phyloP scores from a whole-genome alignment of 2,113 vertebrate genomes.

The Vidua chalybeata region DNA sequence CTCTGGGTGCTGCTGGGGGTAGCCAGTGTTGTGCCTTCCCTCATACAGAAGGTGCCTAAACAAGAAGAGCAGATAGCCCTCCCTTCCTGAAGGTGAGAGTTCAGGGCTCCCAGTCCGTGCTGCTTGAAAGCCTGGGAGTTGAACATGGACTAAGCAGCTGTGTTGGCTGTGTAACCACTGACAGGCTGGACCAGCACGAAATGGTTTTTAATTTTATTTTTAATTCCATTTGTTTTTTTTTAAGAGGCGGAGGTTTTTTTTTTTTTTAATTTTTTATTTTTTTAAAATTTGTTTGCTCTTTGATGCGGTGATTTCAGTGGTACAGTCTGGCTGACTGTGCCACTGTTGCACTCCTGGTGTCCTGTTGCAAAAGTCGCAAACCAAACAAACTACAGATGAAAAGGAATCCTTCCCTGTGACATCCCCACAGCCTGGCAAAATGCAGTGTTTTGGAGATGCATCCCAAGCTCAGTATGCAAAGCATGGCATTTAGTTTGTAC shows the following conservation, averaged over 20 bases:
- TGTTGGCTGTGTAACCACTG: not conserved
- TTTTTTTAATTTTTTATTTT: not conserved
- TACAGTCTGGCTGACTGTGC: not conserved
- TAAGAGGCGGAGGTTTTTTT: accelerated
- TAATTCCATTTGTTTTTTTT: not conserved
- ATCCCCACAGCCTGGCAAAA: not conserved
- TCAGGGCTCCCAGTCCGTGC: not conserved
- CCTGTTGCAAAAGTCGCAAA: not conserved
- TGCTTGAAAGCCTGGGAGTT: not conserved
- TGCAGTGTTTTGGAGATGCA: not conserved
- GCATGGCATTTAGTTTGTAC: not conserved
- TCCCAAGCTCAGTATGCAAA: not conserved
- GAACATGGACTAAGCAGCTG: not conserved
- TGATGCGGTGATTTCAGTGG: accelerated
- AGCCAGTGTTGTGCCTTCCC: not conserved
- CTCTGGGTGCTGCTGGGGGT: not conserved
- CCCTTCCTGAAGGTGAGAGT: not conserved
- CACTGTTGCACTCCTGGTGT: not conserved
- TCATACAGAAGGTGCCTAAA: accelerated
- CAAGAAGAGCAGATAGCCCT: accelerated
- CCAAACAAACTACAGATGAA: not conserved
- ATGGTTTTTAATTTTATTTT: not conserved
- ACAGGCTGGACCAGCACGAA: not conserved
- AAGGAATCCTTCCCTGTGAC: not conserved
- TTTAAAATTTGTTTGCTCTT: not conserved